Evolutionary conservation across 1,140 invertebrate genomes (phyloP), one percentile per base, ranked within the genome.

Genomic region (Mylabris phalerata): DNA sequence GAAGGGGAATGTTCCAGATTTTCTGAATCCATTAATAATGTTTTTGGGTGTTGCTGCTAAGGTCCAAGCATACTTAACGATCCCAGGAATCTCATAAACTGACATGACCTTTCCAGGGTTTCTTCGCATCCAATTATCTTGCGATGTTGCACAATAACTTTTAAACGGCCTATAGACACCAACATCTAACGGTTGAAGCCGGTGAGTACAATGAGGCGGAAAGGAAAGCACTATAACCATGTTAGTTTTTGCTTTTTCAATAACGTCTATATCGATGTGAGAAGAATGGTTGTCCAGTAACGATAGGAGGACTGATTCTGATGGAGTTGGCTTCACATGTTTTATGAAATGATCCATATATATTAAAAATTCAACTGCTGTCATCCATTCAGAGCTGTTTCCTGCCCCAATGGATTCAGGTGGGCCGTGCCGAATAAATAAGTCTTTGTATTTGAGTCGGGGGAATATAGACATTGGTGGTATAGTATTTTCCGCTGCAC

Each of bases 101-200:
- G 71, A 69, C 66, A 81, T 76, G 6, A 73, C 65, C 66, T 74
- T 77, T 26, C 75, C 75, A 39, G 74, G 71, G 49, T 80, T 64
- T 52, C 48, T 75, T 57, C 60, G 45, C 67, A 79, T 66, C 75
- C 76, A 80, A 11, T 39, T 66, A 63, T 77, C 72, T 46, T 66
- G 67, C 19, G 67, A 62, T 9, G 68, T 1, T 51, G 69, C 67
- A 44, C 74, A 60, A 59, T 65, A 57, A 25, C 56, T 70, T 60
- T 77, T 79, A 4, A 78, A 71, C 11, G 76, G 69, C 4, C 68
- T 71, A 57, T 64, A n/a, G 39, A 58, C 47, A 11, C 49, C 49
- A 9, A 45, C 59, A 63, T 74, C 74, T 6, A 74, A 57, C 10
- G 74, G 73, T 55, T 76, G 71, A 38, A 75, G 42, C 24, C 65